Percentiles rank a stretch among this genome's conserved stretches.
These are phyloP conservation scores for Rhyacophila evoluta DNA, from an alignment of 2,888 invertebrate species.

Conservation along the genomic window DNA sequence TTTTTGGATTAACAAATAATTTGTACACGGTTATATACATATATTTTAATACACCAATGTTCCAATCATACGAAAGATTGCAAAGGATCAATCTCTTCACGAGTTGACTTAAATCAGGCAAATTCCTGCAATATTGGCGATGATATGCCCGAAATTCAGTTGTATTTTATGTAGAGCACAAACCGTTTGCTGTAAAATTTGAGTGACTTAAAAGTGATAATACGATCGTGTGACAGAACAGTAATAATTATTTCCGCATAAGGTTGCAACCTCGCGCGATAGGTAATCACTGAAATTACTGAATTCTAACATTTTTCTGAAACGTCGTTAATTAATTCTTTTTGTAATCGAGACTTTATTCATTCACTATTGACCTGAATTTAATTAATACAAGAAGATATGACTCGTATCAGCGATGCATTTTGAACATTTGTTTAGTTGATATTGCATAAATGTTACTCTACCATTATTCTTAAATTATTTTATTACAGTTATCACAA, in stretches of 20 bases:
- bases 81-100: too few species aligned
- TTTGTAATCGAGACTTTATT: not conserved
- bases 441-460: not conserved
- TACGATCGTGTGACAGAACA: not conserved
- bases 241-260: conserved; percentile 28
- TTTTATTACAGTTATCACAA: not conserved
- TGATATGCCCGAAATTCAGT: too few species aligned
- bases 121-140: too few species aligned
- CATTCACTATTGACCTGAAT: not conserved
- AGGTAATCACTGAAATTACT: conserved; percentile 1
- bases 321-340: not conserved
- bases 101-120: too few species aligned
- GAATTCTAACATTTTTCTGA: not conserved
- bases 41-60: too few species aligned
- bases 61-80: too few species aligned
- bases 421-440: not conserved
- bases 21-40: too few species aligned
- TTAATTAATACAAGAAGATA: not conserved
- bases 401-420: not conserved
- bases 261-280: conserved; percentile 30
- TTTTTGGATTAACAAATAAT: too few species aligned
- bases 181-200: too few species aligned
- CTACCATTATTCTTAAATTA: not conserved
- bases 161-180: too few species aligned
- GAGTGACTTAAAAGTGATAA: not conserved